Evolutionary conservation across 2,888 invertebrate species (phyloP).

Genomic region (Nemoura dubitans): DNA sequence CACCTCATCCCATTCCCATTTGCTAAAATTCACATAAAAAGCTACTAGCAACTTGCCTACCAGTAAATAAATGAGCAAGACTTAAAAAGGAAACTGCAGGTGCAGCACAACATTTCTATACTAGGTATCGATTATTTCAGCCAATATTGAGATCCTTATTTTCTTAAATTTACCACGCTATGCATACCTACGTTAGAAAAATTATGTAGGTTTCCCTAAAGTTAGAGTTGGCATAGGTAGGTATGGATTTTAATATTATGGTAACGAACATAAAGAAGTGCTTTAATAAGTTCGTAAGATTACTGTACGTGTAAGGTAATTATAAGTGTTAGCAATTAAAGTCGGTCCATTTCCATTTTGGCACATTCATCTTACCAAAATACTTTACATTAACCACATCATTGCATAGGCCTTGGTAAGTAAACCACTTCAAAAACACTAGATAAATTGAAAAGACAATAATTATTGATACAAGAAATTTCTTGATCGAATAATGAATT

Average conservation of each 20-base stretch:
- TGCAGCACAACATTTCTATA: not conserved
- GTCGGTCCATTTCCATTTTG: not conserved
- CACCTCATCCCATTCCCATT: too few relatives aligned
- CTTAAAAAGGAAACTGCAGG: too few relatives aligned
- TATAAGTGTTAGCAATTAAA: not conserved
- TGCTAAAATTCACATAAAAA: too few relatives aligned
- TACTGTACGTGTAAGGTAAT: not conserved
- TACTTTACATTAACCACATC: not conserved
- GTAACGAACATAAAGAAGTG: not conserved
- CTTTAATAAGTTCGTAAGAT: not conserved
- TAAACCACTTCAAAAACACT: not conserved
- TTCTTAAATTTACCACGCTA: not conserved
- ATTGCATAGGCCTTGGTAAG: not conserved
- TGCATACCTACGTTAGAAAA: not conserved
- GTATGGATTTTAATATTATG: not conserved
- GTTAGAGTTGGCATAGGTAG: not conserved
- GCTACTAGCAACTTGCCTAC: too few relatives aligned
- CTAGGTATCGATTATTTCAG: not conserved
- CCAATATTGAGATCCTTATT: not conserved
- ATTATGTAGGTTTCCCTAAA: not conserved
- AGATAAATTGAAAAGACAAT: slow-evolving; percentile 1
- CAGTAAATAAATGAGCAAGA: too few relatives aligned
- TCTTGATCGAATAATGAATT: not conserved
- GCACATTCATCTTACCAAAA: not conserved
- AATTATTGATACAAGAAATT: not conserved